A percentile compares a stretch with the other conserved stretches of the same genome.
These are phyloP conservation scores for Orthonyx spaldingii DNA, from an alignment of 2,113 vertebrate genomes.

Conservation along the genomic window DNA sequence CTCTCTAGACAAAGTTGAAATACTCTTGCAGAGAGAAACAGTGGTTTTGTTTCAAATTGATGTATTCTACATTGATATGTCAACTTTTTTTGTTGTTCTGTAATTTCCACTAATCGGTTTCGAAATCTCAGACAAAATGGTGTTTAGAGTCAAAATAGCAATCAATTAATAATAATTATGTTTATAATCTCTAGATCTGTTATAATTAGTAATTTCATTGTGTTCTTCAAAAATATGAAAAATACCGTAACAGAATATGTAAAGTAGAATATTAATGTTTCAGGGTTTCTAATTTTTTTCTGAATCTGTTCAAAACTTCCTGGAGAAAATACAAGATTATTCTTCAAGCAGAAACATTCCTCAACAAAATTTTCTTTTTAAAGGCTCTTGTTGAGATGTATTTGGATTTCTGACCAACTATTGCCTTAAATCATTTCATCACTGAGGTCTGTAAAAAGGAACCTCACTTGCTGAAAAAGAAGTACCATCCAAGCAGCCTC, in stretches of 20 bases:
- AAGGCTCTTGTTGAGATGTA: neutral
- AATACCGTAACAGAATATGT: neutral
- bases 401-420: constrained; percentile 30
- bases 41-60: neutral
- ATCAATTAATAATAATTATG: neutral
- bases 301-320: neutral
- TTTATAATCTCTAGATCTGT: neutral
- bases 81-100: neutral
- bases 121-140: neutral
- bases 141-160: neutral
- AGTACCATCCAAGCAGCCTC: neutral
- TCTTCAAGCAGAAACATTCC: constrained; percentile 14
- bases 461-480: neutral
- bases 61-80: neutral
- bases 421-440: constrained; percentile 23
- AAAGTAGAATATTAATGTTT: neutral
- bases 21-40: neutral
- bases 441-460: neutral
- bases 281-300: neutral
- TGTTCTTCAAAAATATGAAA: neutral
- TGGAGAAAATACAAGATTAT: constrained; percentile 15
- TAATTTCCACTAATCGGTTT: neutral
- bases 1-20: neutral
- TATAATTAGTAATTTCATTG: neutral
- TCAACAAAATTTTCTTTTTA: constrained; percentile 21